A percentile compares a stretch with the other conserved stretches of the same genome.
Conservation (phyloP, 2,113 vertebrate species). For the Nothocercus julius region DNA sequence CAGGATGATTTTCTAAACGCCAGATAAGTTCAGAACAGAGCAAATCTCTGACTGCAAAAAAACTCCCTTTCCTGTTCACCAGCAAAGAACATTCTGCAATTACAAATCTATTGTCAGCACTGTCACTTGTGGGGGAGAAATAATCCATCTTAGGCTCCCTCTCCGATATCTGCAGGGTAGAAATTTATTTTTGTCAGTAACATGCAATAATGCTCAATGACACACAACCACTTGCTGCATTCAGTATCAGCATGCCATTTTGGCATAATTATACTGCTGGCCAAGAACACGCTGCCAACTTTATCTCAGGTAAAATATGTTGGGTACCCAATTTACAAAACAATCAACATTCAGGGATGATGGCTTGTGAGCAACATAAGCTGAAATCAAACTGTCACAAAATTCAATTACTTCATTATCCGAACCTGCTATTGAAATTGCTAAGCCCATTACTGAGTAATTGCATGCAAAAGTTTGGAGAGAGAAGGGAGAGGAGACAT, state of each 20-base stretch:
- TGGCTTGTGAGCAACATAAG: neutral
- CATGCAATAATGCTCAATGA: neutral
- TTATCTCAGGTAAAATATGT: neutral
- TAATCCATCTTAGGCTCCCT: fast-evolving
- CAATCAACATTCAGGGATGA: neutral
- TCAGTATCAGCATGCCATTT: neutral
- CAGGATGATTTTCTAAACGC: neutral
- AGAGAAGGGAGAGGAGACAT: neutral
- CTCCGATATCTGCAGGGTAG: neutral
- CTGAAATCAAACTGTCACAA: neutral
- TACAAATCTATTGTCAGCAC: neutral
- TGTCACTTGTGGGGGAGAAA: neutral
- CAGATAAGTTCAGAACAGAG: neutral
- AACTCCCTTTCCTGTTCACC: neutral
- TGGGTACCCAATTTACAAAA: neutral
- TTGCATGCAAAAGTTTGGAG: neutral
- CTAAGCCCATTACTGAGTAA: neutral
- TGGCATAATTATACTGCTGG: neutral
- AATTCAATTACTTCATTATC: neutral
- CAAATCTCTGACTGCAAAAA: neutral
- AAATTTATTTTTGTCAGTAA: neutral
- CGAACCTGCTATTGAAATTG: neutral
- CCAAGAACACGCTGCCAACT: neutral
- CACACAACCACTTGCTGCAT: fast-evolving
- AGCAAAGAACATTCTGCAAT: neutral